A percentile compares a stretch with the other conserved stretches of the same genome.
Evolutionary conservation across 2,797 vertebrate genomes (phyloP).

Genomic region (Smutsia gigantea): DNA sequence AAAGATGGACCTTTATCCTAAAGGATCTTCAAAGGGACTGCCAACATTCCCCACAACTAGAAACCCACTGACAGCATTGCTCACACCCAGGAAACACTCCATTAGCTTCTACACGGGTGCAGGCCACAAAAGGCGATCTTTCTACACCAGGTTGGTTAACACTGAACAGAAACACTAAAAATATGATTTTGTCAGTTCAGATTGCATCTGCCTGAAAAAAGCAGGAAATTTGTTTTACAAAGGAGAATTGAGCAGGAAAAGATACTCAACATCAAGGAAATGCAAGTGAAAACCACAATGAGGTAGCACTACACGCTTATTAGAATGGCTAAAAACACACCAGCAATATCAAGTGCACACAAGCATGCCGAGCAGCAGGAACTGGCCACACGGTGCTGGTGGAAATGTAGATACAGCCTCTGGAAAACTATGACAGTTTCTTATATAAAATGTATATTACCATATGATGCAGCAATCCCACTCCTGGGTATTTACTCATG

Average conservation of each 20-base stretch:
- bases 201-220: constrained; percentile 3
- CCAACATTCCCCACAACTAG: neutral
- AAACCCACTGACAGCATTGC: neutral
- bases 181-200: neutral
- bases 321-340: neutral
- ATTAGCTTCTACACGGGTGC: neutral
- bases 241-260: constrained; percentile 36
- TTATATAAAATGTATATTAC: neutral
- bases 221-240: constrained; percentile 26
- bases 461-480: neutral
- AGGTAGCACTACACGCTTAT: neutral
- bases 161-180: neutral
- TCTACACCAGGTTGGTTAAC: neutral
- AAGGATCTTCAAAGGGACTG: neutral
- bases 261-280: neutral
- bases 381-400: neutral
- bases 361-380: neutral
- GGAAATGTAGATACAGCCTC: neutral
- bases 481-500: neutral
- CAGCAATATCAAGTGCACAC: neutral
- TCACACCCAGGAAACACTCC: neutral
- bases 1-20: neutral
- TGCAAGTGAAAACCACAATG: neutral
- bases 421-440: neutral
- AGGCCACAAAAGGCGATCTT: neutral